Evolutionary conservation across 1,140 invertebrate species (phyloP).

Genomic region (Acromyrmex echinatior): DNA sequence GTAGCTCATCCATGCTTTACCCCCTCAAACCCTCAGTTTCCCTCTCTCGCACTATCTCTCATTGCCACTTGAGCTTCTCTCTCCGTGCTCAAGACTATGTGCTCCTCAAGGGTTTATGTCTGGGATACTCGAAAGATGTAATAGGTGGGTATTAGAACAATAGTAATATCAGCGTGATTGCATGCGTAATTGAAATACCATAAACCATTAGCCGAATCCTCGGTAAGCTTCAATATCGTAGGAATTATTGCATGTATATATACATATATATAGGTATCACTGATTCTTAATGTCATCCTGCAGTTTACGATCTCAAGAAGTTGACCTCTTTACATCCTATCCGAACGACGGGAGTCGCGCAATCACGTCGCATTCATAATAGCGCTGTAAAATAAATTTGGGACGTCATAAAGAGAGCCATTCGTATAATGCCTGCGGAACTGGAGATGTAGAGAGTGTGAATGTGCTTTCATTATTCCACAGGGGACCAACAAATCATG

Average conservation of each 20-base stretch:
- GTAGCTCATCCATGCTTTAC: conserved; percentile 40
- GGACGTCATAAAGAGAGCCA: conserved; percentile 24
- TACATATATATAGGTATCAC: conserved; percentile 42
- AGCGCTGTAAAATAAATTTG: conserved; percentile 55
- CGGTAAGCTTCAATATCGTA: conserved; percentile 72
- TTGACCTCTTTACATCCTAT: conserved; percentile 1
- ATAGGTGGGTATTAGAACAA: conserved; percentile 28
- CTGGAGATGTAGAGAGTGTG: not conserved
- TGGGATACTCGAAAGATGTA: conserved; percentile 40
- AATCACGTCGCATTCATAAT: conserved; percentile 51
- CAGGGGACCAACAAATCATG: not conserved
- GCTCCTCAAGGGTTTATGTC: conserved; percentile 61
- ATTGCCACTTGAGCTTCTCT: conserved; percentile 10
- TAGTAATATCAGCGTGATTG: conserved; percentile 74
- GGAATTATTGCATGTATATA: conserved; percentile 72
- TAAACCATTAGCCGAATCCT: conserved; percentile 71
- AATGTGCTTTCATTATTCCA: conserved; percentile 10
- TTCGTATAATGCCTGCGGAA: not conserved
- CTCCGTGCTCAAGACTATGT: conserved; percentile 22
- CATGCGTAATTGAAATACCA: conserved; percentile 80
- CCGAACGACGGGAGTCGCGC: not conserved
- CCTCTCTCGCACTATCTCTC: not conserved
- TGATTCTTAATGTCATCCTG: conserved; percentile 60
- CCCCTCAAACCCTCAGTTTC: not conserved
- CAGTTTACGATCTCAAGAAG: conserved; percentile 59